These are phyloP conservation scores for Bovichtus diacanthus DNA, from an alignment of 2,797 vertebrate genomes.

Conservation along the genomic window DNA sequence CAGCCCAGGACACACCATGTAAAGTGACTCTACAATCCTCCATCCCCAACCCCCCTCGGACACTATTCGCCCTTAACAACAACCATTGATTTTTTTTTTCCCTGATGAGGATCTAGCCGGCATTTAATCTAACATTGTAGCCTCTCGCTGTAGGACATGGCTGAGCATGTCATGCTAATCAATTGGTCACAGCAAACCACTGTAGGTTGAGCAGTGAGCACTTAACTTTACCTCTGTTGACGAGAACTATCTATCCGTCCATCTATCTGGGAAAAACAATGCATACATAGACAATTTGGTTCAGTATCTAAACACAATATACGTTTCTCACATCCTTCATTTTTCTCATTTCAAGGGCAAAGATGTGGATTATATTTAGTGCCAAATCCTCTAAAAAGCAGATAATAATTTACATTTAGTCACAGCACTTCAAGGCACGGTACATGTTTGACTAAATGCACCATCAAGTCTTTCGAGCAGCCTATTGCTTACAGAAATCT, in stretches of 20 bases:
- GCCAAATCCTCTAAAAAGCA: slow-evolving; percentile 90
- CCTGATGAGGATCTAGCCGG: slow-evolving; percentile 94
- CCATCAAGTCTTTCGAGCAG: slow-evolving; percentile 82
- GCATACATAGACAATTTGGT: neutral
- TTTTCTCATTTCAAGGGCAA: slow-evolving; percentile 90
- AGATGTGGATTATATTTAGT: slow-evolving; percentile 89
- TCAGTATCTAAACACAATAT: slow-evolving; percentile 4
- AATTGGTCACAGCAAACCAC: slow-evolving; percentile 85
- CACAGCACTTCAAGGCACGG: slow-evolving; percentile 91
- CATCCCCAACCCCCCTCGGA: slow-evolving; percentile 48
- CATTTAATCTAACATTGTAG: slow-evolving; percentile 98
- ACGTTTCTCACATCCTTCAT: slow-evolving; percentile 70
- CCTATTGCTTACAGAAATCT: slow-evolving; percentile 90
- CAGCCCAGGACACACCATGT: slow-evolving; percentile 76
- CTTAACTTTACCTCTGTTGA: slow-evolving; percentile 81
- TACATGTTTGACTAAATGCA: slow-evolving; percentile 88
- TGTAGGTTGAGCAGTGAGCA: slow-evolving; percentile 74
- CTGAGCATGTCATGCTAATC: slow-evolving; percentile 94
- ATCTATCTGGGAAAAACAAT: slow-evolving; percentile 4
- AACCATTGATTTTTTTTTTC: slow-evolving; percentile 97
- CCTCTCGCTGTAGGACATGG: slow-evolving; percentile 92
- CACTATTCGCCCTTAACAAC: slow-evolving; percentile 85
- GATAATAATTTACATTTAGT: slow-evolving; percentile 91
- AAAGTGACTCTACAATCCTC: slow-evolving; percentile 88
- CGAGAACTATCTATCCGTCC: slow-evolving; percentile 38